Conservation (phyloP, 2,888 invertebrate species). For the Lycophotia porphyrea region DNA sequence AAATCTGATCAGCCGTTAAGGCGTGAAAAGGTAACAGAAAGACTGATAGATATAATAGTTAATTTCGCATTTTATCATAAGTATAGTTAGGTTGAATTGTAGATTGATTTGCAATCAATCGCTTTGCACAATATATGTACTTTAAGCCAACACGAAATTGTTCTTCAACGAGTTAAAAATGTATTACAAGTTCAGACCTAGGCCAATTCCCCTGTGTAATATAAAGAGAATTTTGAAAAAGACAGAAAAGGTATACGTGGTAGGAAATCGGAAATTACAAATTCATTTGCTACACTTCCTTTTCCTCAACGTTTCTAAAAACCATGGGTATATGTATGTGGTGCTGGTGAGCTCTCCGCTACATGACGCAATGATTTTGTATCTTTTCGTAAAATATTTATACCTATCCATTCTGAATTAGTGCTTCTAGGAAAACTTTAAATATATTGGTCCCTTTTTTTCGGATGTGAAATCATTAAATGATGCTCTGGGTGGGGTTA, state of each 20-base stretch:
- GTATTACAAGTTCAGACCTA: constrained; percentile 18
- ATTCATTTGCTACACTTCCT: constrained; percentile 23
- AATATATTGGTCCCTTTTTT: background rate
- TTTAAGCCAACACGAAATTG: background rate
- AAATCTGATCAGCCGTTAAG: background rate
- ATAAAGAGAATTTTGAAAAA: constrained; percentile 31
- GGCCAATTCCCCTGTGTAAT: constrained; percentile 5
- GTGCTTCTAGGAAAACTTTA: background rate
- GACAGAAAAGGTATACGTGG: background rate
- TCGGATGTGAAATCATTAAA: no score
- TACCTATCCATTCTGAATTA: background rate
- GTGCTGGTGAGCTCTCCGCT: background rate
- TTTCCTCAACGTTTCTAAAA: constrained; percentile 4
- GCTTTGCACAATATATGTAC: background rate
- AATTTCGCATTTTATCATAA: background rate
- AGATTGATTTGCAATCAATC: background rate
- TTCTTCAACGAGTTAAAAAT: background rate
- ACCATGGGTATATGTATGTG: background rate
- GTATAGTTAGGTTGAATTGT: background rate
- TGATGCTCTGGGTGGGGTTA: no score
- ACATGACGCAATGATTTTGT: background rate
- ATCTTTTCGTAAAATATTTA: background rate
- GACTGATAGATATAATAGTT: background rate
- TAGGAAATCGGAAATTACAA: constrained; percentile 37
- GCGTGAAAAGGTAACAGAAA: background rate